These are phyloP conservation scores for Salmo trutta DNA, from an alignment of 2,797 vertebrate species.

Conservation along the genomic window DNA sequence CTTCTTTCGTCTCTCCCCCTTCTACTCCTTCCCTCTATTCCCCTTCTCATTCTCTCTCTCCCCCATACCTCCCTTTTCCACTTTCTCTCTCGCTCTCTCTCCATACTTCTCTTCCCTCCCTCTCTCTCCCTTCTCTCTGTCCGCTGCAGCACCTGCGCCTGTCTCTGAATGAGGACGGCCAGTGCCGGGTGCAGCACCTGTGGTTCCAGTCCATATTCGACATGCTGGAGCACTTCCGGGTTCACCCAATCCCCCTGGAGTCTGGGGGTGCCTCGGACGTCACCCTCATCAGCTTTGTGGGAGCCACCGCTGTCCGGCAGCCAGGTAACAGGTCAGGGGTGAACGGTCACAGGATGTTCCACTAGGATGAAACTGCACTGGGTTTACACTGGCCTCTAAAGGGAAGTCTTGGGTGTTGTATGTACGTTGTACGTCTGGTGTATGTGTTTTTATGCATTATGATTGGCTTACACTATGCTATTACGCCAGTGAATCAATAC, in stretches of 20 bases:
- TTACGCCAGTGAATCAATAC: conserved; percentile 5
- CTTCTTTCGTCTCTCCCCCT: neutral
- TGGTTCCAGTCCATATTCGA: conserved; percentile 95
- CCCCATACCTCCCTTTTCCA: no score
- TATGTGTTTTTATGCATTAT: neutral
- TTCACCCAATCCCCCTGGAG: conserved; percentile 90
- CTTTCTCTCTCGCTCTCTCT: neutral
- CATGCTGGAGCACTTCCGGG: conserved; percentile 91
- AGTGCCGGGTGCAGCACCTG: conserved; percentile 91
- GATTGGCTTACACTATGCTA: neutral
- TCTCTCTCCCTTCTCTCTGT: neutral
- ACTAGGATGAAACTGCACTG: neutral
- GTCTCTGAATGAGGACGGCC: conserved; percentile 88
- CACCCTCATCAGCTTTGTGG: conserved; percentile 89
- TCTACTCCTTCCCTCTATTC: neutral
- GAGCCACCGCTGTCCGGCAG: conserved; percentile 81
- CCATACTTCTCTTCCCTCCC: neutral
- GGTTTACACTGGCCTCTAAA: no score
- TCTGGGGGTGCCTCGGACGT: conserved; percentile 88
- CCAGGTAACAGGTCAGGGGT: conserved; percentile 74
- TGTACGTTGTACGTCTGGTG: no score
- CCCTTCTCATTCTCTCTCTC: neutral
- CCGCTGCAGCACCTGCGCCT: conserved; percentile 83
- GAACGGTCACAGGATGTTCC: conserved; percentile 26
- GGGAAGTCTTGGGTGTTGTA: no score